Conservation (phyloP, 2,888 invertebrate genomes). For the Synergus itoensis region DNA sequence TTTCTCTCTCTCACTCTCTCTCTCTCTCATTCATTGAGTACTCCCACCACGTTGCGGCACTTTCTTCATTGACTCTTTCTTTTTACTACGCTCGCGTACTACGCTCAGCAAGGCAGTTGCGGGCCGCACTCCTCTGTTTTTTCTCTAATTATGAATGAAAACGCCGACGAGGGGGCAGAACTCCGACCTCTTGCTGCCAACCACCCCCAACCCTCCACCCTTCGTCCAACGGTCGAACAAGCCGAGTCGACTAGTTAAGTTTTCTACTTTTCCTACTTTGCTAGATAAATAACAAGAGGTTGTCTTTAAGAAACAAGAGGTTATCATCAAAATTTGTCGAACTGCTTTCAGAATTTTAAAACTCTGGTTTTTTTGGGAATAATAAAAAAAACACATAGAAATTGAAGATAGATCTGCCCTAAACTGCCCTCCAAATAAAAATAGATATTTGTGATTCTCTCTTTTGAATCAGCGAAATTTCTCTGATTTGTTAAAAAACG, state of each 20-base stretch:
- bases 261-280: constrained; percentile 53
- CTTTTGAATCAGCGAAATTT: too few relatives aligned
- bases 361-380: not conserved
- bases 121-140: constrained; percentile 69
- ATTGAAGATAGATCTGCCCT: too few relatives aligned
- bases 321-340: not conserved
- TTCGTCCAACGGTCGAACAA: not conserved
- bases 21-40: constrained; percentile 76
- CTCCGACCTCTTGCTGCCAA: constrained; percentile 49
- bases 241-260: constrained; percentile 55
- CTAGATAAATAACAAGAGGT: not conserved
- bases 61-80: constrained; percentile 79
- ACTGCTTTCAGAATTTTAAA: not conserved
- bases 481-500: not conserved
- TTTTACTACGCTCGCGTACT: constrained; percentile 76
- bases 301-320: not conserved
- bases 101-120: constrained; percentile 59
- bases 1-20: constrained; percentile 55
- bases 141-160: constrained; percentile 78
- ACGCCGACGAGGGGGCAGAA: constrained; percentile 64
- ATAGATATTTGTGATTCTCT: too few relatives aligned
- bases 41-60: constrained; percentile 63
- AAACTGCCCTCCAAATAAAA: too few relatives aligned
- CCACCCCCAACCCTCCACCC: constrained; percentile 49
- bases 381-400: not conserved